These are phyloP conservation scores for Nipponacmea schrenckii DNA, from an alignment of 2,888 invertebrate species.

Conservation along the genomic window DNA sequence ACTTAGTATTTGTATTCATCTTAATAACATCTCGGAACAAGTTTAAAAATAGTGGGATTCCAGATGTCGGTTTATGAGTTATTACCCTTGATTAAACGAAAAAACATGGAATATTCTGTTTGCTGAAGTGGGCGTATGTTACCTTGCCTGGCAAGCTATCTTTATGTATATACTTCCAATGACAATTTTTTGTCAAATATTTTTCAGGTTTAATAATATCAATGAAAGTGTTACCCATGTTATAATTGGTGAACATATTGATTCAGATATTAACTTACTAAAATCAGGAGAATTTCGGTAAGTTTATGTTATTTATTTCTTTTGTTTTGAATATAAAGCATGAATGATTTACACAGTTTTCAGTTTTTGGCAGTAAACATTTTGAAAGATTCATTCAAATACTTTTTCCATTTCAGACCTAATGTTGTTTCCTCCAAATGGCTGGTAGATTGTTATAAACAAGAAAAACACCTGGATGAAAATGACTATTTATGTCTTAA, in stretches of 20 bases:
- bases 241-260: constrained; percentile 74
- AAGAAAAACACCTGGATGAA: constrained; percentile 74
- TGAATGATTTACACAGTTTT: no score
- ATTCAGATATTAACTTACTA: constrained; percentile 50
- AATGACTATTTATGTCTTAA: constrained; percentile 65
- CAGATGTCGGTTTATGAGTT: no score
- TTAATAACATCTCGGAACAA: no score
- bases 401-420: constrained; percentile 68
- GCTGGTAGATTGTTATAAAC: constrained; percentile 80
- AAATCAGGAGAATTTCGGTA: constrained; percentile 45
- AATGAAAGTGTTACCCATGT: constrained; percentile 84
- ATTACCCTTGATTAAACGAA: no score
- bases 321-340: background rate
- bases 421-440: constrained; percentile 79
- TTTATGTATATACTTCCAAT: no score
- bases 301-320: background rate
- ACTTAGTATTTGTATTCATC: no score
- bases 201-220: constrained; percentile 75
- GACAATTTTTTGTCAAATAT: background rate
- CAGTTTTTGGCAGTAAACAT: background rate
- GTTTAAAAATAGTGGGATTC: no score
- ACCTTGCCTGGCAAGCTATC: no score
- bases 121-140: no score
- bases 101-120: no score
- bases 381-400: background rate